Evolutionary conservation across 2,113 vertebrate genomes (phyloP).

Genomic region (Ochotona princeps): DNA sequence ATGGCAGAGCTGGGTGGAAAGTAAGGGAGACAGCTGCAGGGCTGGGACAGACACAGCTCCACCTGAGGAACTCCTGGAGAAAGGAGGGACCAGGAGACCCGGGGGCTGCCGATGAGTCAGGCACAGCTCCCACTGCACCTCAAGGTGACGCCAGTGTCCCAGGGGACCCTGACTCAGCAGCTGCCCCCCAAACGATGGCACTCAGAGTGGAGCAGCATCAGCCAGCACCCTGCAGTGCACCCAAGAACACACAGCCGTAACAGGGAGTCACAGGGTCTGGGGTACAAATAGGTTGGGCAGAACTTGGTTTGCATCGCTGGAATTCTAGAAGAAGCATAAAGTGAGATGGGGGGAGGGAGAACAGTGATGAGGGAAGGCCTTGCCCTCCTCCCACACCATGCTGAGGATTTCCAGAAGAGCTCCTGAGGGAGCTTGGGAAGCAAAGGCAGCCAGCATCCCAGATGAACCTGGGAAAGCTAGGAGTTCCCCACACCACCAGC

Average conservation of each 20-base stretch:
- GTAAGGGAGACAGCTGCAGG: background rate
- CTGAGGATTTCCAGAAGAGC: background rate
- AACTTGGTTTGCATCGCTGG: background rate
- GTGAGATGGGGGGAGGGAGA: background rate
- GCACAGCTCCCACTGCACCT: too few relatives aligned
- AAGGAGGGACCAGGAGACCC: too few relatives aligned
- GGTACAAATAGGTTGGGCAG: background rate
- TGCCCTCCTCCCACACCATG: too few relatives aligned
- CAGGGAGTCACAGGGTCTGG: background rate
- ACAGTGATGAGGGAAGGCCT: background rate
- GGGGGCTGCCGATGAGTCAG: too few relatives aligned
- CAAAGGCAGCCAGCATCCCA: background rate
- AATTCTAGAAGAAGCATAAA: background rate
- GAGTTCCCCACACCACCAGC: too few relatives aligned
- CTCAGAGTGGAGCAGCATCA: too few relatives aligned
- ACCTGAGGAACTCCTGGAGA: background rate
- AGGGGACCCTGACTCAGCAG: background rate
- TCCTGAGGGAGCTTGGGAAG: background rate
- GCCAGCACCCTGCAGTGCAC: background rate
- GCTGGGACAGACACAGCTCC: background rate
- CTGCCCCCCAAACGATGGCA: background rate
- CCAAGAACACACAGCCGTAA: background rate
- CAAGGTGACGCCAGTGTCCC: background rate
- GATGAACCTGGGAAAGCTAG: background rate
- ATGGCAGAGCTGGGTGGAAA: accelerated